Evolutionary conservation across 2,797 vertebrate genomes (phyloP).

Genomic region (Chelon labrosus): DNA sequence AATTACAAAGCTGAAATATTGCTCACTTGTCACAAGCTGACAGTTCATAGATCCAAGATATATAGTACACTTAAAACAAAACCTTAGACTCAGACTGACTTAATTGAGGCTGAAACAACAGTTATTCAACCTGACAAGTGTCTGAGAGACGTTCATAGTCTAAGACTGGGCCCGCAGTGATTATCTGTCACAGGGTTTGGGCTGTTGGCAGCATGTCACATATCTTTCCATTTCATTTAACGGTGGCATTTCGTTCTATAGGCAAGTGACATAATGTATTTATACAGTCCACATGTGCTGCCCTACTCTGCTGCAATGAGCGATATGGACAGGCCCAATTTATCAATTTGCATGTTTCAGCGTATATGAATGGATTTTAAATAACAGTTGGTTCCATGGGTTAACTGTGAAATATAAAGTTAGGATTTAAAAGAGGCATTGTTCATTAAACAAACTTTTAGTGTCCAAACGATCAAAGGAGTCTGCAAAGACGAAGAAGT

Average conservation of each 20-base stretch:
- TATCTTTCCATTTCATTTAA: constrained; percentile 53
- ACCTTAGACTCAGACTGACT: constrained; percentile 6
- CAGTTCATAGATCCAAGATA: constrained; percentile 33
- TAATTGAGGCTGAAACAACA: constrained; percentile 17
- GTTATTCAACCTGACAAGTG: constrained; percentile 37
- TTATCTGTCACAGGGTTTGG: constrained; percentile 56
- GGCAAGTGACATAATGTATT: constrained; percentile 7
- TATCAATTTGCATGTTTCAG: background rate
- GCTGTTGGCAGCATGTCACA: constrained; percentile 33
- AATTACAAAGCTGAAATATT: constrained; percentile 37
- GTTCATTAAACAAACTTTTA: too few relatives aligned
- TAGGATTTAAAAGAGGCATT: too few relatives aligned
- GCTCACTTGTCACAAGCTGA: constrained; percentile 23
- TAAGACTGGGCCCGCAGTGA: constrained; percentile 24
- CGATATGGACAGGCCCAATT: background rate
- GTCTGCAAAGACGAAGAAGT: background rate
- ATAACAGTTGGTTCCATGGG: background rate
- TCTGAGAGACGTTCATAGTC: constrained; percentile 45
- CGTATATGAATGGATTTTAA: background rate
- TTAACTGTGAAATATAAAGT: background rate
- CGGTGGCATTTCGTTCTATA: constrained; percentile 47
- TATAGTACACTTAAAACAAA: constrained; percentile 8
- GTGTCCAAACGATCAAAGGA: too few relatives aligned
- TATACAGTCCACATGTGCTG: background rate
- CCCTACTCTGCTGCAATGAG: background rate